Evolutionary conservation across 2,113 vertebrate genomes (phyloP).

Genomic region (Guaruba guarouba): DNA sequence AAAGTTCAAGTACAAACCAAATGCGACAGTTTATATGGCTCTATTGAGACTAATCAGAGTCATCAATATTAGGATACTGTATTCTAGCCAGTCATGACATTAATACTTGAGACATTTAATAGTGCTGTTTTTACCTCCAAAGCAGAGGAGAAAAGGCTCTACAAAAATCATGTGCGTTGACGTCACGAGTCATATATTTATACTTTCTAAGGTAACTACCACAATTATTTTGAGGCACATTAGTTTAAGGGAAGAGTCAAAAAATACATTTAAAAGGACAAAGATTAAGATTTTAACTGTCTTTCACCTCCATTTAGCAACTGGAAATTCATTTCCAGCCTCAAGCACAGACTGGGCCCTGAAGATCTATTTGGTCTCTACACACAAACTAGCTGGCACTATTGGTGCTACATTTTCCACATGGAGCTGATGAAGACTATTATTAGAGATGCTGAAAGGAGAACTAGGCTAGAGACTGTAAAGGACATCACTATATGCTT

Average conservation of each 20-base stretch:
- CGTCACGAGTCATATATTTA: neutral
- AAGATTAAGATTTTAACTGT: neutral
- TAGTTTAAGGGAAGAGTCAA: neutral
- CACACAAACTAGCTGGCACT: neutral
- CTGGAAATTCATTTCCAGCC: neutral
- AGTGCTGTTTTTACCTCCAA: neutral
- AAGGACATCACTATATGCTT: rapidly evolving
- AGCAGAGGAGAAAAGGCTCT: neutral
- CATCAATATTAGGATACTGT: neutral
- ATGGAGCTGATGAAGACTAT: neutral
- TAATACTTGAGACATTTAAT: neutral
- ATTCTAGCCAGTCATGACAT: neutral
- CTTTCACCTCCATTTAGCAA: neutral
- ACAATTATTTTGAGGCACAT: neutral
- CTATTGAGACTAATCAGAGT: neutral
- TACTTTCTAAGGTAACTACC: neutral
- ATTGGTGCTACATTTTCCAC: neutral
- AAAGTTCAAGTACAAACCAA: neutral
- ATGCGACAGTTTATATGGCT: neutral
- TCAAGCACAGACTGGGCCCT: neutral
- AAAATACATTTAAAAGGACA: neutral
- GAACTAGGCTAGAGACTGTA: rapidly evolving
- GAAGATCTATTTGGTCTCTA: neutral
- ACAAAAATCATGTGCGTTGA: neutral
- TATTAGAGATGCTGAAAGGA: neutral